Base-by-base conservation (phyloP, 2,888 invertebrate species). In the Allacma fusca region DNA sequence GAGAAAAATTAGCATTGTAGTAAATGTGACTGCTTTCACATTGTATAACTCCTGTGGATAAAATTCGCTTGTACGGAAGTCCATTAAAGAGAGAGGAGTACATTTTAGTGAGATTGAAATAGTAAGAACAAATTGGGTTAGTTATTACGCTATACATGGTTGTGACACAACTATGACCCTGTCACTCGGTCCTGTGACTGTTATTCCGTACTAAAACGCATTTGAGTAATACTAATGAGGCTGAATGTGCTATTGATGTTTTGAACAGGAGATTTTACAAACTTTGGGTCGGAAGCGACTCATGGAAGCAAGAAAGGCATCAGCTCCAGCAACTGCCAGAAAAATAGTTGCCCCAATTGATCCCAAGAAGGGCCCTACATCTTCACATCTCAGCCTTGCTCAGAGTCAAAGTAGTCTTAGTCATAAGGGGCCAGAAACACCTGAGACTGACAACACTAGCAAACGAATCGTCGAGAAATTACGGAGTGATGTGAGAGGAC, bases 391-490 rank as follows among this genome's bases (percentile, higher is more conserved):
- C 44, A 43, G 62, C 72, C 73, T 74, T 68, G 26, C 69, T 68
- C 68, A 72, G 50, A 78, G 76, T 75, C 64, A 70, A 62, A 71
- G 77, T 72, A 73, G 40, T 73, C 76, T 26, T 86, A 43, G 65
- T 75, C 64, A 69, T 29, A 50, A 75, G 43, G 67, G 69, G 43
- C 64, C 44, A 34, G 72, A 77, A 28, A 43, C 71, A 62, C 59
- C 70, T 65, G 70, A 75, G 69, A 67, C 77, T 85, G 89, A 83
- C 69, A 82, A 79, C 26, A 78, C 91, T 57, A 90, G 92, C 19
- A 93, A 92, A 86, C 89, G 92, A 82, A 92, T 95, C 82, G 94
- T 95, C 19, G 93, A 94, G 85, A 94, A 94, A 87, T 88, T 95
- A 71, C 91, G 92, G 81, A 93, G 92, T 85, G 95, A 95, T 87